A percentile compares a stretch with the other conserved stretches of the same genome.
phyloP scores from a whole-genome alignment of 2,113 vertebrate genomes.

The Osmerus mordax region DNA sequence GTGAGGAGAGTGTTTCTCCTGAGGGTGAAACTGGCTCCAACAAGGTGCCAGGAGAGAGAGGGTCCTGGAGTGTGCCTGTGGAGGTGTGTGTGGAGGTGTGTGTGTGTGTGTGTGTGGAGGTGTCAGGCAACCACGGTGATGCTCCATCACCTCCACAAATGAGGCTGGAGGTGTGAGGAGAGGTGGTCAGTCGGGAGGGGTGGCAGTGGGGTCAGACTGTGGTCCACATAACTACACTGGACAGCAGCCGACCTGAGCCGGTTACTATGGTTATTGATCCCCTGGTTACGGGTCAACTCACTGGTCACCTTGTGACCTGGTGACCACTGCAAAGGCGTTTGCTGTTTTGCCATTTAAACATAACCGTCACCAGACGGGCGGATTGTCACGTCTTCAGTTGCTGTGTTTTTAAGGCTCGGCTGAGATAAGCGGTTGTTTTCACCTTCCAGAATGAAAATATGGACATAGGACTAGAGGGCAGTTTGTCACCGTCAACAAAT shows the following conservation, averaged over 20 bases:
- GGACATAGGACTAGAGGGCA: conserved; percentile 16
- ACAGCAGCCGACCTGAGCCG: no score
- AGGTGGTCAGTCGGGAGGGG: not conserved
- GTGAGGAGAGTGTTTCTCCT: conserved; percentile 8
- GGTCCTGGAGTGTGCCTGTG: conserved; percentile 15
- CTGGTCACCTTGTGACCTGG: no score
- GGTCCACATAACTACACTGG: conserved; percentile 7
- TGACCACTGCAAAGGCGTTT: no score
- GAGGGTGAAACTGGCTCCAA: conserved; percentile 19
- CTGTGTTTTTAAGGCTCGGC: not conserved
- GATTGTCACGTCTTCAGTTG: no score
- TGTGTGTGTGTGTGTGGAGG: conserved; percentile 6
- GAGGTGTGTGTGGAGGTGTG: conserved; percentile 2
- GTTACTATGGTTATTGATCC: no score
- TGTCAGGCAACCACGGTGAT: not conserved
- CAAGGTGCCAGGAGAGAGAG: conserved; percentile 8
- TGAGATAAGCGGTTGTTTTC: not conserved
- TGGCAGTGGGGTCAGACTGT: not conserved
- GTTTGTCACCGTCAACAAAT: conserved; percentile 36
- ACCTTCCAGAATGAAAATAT: conserved; percentile 25
- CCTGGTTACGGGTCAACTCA: no score
- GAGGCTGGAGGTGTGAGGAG: not conserved
- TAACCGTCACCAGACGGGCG: not conserved
- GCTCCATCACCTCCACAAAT: conserved; percentile 11
- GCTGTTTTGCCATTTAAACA: no score